phyloP scores from a whole-genome alignment of 2,797 vertebrate genomes.

The Gastrophryne carolinensis region DNA sequence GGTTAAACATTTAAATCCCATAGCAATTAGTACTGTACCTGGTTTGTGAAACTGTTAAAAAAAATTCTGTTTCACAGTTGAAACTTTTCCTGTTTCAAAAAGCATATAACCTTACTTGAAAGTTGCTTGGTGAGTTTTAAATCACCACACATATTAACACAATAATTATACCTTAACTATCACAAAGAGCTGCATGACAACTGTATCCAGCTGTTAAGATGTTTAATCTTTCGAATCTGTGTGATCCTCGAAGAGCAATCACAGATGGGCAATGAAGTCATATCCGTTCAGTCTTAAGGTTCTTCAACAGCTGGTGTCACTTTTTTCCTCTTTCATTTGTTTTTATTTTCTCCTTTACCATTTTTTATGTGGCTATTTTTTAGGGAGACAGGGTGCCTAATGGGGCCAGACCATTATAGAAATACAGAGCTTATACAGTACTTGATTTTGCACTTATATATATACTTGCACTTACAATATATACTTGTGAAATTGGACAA shows the following conservation, averaged over 20 bases:
- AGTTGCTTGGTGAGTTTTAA: slow-evolving; percentile 24
- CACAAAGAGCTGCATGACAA: slow-evolving; percentile 40
- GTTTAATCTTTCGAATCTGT: slow-evolving; percentile 44
- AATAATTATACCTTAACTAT: slow-evolving; percentile 33
- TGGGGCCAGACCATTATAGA: background rate
- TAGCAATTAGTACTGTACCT: slow-evolving; percentile 16
- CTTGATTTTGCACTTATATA: too few species aligned
- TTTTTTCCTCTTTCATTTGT: slow-evolving; percentile 49
- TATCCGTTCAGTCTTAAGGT: slow-evolving; percentile 59
- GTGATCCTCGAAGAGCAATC: slow-evolving; percentile 57
- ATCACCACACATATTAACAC: slow-evolving; percentile 36
- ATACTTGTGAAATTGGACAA: background rate
- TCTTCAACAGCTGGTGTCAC: slow-evolving; percentile 60
- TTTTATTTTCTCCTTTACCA: background rate
- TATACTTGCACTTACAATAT: too few species aligned
- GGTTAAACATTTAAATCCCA: too few species aligned
- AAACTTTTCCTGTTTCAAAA: slow-evolving; percentile 18
- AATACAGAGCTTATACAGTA: too few species aligned
- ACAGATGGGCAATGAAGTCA: slow-evolving; percentile 58
- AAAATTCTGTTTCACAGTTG: background rate
- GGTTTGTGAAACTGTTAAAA: background rate
- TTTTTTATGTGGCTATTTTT: background rate
- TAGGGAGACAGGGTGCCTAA: background rate
- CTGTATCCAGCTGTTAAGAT: slow-evolving; percentile 47
- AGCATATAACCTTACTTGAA: slow-evolving; percentile 26